Evolutionary conservation across 1,140 invertebrate genomes (phyloP).

Genomic region (Luehdorfia chinensis): DNA sequence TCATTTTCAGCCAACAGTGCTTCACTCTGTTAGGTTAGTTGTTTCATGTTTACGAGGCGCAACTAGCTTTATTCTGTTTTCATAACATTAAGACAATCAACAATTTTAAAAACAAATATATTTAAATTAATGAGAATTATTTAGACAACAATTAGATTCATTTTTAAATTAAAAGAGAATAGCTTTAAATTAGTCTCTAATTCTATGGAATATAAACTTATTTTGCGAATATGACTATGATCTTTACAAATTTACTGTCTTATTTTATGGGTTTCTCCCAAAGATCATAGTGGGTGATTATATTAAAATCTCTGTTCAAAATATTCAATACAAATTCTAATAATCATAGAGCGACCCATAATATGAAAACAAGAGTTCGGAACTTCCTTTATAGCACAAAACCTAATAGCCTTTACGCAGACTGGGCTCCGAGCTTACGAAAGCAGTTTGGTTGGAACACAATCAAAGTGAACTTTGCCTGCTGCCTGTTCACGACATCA

Average conservation of each 20-base stretch:
- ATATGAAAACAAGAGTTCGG: constrained; percentile 10
- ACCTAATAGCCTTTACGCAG: constrained; percentile 16
- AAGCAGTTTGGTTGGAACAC: constrained; percentile 14
- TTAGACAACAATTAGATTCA: no score
- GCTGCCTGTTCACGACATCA: constrained; percentile 13
- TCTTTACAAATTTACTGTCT: no score
- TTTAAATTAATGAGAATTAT: neutral
- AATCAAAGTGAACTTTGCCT: constrained; percentile 16
- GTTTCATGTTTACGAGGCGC: constrained; percentile 3
- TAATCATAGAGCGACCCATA: constrained; percentile 1
- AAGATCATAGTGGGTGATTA: no score
- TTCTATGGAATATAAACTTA: no score
- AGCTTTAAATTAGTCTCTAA: no score
- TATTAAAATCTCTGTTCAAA: no score
- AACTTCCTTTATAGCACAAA: constrained; percentile 14
- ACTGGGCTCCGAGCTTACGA: constrained; percentile 15
- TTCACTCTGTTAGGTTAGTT: constrained; percentile 9
- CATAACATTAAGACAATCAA: constrained; percentile 1
- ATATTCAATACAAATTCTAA: neutral
- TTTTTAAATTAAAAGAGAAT: no score
- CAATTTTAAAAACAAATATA: neutral
- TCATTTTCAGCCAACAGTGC: constrained; percentile 10
- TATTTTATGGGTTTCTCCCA: no score
- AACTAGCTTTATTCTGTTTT: neutral
- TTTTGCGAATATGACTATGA: no score